Percentiles rank a stretch among this genome's conserved stretches.
Conservation (phyloP, 2,888 invertebrate species). For the Phengaris arion region DNA sequence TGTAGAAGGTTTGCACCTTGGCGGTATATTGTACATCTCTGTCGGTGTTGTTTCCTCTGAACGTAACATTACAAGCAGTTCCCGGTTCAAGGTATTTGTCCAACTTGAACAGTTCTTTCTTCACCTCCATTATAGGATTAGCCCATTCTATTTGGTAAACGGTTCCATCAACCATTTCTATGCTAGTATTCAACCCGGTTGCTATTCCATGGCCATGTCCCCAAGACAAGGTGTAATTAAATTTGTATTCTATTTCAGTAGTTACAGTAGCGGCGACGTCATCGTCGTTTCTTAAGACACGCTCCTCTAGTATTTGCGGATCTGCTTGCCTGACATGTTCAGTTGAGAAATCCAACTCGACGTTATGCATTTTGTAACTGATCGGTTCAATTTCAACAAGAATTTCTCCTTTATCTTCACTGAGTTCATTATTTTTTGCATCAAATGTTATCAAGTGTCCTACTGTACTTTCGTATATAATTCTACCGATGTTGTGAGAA, state of each 20-base stretch:
- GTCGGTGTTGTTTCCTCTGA: slow-evolving; percentile 85
- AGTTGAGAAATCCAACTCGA: slow-evolving; percentile 79
- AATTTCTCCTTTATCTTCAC: slow-evolving; percentile 84
- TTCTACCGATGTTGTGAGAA: slow-evolving; percentile 84
- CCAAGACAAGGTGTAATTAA: slow-evolving; percentile 86
- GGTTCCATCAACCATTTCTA: slow-evolving; percentile 80
- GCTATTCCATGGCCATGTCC: slow-evolving; percentile 87
- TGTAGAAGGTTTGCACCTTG: slow-evolving; percentile 84
- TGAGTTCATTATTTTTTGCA: slow-evolving; percentile 77
- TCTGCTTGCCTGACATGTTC: slow-evolving; percentile 71
- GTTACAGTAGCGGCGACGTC: slow-evolving; percentile 82
- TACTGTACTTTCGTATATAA: slow-evolving; percentile 82
- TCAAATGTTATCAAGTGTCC: slow-evolving; percentile 85
- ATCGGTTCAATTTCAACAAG: slow-evolving; percentile 89
- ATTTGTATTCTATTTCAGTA: slow-evolving; percentile 86
- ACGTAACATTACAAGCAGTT: slow-evolving; percentile 89
- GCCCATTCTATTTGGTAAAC: slow-evolving; percentile 85
- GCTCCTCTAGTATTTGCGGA: slow-evolving; percentile 75
- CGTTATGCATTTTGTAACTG: slow-evolving; percentile 85
- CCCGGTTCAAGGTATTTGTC: slow-evolving; percentile 85
- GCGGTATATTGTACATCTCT: slow-evolving; percentile 87
- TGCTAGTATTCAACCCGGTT: slow-evolving; percentile 83
- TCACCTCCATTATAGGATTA: slow-evolving; percentile 74
- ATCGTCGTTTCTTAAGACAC: slow-evolving; percentile 75
- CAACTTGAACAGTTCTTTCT: slow-evolving; percentile 79